Conservation (phyloP, 2,113 vertebrate species). For the Phalacrocorax carbo region DNA sequence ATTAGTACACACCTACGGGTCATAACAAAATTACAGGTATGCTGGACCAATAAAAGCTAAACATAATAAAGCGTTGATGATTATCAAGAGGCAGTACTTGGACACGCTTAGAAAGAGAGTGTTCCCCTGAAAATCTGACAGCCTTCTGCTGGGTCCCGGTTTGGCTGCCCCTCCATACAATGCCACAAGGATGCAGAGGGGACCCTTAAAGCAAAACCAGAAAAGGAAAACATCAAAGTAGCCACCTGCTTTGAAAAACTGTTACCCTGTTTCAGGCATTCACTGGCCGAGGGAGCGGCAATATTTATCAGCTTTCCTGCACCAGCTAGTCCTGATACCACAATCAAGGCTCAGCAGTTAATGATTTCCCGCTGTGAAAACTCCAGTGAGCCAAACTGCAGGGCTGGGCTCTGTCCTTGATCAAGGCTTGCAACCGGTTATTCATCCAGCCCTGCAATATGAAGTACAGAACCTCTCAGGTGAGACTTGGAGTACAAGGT, state of each 20-base stretch:
- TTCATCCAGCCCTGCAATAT: neutral
- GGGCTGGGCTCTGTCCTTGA: conserved; percentile 28
- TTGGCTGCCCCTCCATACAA: neutral
- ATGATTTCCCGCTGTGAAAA: conserved; percentile 47
- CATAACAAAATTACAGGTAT: neutral
- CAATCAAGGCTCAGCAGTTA: conserved; percentile 46
- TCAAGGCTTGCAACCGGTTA: neutral
- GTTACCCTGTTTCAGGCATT: neutral
- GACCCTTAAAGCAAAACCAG: neutral
- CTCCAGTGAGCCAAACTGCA: conserved; percentile 10
- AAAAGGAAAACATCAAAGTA: neutral
- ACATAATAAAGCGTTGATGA: neutral
- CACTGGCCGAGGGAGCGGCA: conserved; percentile 8
- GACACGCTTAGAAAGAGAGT: neutral
- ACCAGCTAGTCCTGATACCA: neutral
- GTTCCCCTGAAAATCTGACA: neutral
- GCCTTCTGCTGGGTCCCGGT: neutral
- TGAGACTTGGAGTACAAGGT: neutral
- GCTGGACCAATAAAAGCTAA: neutral
- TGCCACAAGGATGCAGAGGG: neutral
- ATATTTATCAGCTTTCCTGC: neutral
- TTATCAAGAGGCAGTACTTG: neutral
- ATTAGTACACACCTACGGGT: neutral
- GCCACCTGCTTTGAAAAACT: neutral
- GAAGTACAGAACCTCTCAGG: neutral